phyloP scores from a whole-genome alignment of 1,140 invertebrate species.

The Sipha flava region DNA sequence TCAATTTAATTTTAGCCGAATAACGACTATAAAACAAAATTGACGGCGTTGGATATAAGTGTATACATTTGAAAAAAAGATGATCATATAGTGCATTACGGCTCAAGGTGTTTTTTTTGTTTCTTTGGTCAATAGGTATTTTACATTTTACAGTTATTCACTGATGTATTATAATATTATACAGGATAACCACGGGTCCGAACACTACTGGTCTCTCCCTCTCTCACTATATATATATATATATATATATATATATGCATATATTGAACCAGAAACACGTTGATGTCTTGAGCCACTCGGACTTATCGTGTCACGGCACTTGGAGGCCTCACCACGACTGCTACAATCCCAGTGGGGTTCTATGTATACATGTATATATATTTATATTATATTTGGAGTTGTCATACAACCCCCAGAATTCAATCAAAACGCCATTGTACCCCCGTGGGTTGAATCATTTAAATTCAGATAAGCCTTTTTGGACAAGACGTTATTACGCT shows the following conservation, averaged over 20 bases:
- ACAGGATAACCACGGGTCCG: no score
- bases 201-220: no score
- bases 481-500: constrained; percentile 27
- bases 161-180: no score
- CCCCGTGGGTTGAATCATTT: neutral
- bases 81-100: no score
- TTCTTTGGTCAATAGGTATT: neutral
- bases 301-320: constrained; percentile 1
- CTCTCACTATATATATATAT: neutral
- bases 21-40: no score
- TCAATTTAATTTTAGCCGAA: no score
- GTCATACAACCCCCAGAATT: constrained; percentile 4
- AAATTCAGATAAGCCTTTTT: constrained; percentile 30
- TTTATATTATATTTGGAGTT: neutral
- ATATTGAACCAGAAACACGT: neutral
- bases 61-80: no score
- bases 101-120: no score
- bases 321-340: neutral
- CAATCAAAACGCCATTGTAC: constrained; percentile 8
- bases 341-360: neutral
- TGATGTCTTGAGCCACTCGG: constrained; percentile 23
- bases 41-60: no score
- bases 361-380: neutral
- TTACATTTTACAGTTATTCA: neutral
- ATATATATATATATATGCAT: neutral